Base-by-base conservation (phyloP, 35 echinoderm and acorn worm genomes). In the Apostichopus japonicus region DNA sequence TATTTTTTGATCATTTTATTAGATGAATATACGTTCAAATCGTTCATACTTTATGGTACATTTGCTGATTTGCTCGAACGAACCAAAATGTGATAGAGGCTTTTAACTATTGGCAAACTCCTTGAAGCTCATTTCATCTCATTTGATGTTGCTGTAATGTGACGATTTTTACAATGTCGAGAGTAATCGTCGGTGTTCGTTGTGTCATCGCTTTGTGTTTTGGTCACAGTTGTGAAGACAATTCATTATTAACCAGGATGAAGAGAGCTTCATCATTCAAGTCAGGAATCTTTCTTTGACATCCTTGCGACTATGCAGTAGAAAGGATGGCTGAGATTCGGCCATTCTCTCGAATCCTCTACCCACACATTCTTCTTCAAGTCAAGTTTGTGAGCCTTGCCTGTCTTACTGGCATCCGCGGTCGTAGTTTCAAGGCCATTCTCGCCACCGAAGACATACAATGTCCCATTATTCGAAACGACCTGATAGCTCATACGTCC, bases 381-480 rank as follows among this genome's bases (percentile, higher is more conserved):
- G 56, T 96, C 94, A 10, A 96, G 90, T 80, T 61, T 90, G 80
- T 92, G 96, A 1, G 94, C 87, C 58, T 96, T 96, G 80, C 71
- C 90, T 6, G 92, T 92, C 15, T 54, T 56, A 6, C 56, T 33
- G 58, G 88, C 56, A 84, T 91, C 79, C n/a, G 71, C 92, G 11
- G 83, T 51, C 10, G 63, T 67, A 10, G 92, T 65, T 54, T 96
- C 95, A 27, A 63, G 77, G 15, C 96, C 96, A 72, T 55, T 95
- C 19, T 99, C 95, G 14, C 97, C 97, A 33, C 97, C 95, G 62
- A 95, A 96, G 23, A 96, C 92, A 65, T 92, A 96, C 22, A 99
- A 86, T 51, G 72, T 95, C 9, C 95, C 95, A 56, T 92, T 93
- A 44, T 93, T 82, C 4, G 91, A 94, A 4, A 94, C 92, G 1